Conservation (phyloP, 2,888 invertebrate species). For the Bugula neritina region DNA sequence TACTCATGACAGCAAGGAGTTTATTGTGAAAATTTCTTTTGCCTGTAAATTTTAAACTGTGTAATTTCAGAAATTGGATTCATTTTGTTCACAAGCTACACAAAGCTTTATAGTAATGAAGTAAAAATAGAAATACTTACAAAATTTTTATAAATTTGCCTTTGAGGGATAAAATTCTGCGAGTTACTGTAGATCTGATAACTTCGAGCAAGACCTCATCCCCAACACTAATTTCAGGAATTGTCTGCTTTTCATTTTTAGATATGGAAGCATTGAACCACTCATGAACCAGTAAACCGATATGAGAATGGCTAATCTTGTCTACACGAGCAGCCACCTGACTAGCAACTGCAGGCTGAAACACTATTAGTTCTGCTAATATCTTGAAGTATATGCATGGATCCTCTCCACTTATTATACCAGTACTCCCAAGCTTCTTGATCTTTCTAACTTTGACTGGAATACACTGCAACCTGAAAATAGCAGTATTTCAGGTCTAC, state of each 20-base stretch:
- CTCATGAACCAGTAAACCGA: slow-evolving; percentile 13
- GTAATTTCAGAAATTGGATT: too few relatives aligned
- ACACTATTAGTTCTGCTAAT: not conserved
- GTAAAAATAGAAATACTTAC: slow-evolving; percentile 7
- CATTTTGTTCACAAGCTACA: too few relatives aligned
- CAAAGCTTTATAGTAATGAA: too few relatives aligned
- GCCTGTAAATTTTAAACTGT: too few relatives aligned
- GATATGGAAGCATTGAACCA: slow-evolving; percentile 17
- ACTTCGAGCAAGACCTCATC: slow-evolving; percentile 15
- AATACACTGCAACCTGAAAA: slow-evolving; percentile 16
- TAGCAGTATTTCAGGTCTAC: too few relatives aligned
- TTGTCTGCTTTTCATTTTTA: not conserved
- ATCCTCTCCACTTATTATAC: slow-evolving; percentile 3
- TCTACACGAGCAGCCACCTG: not conserved
- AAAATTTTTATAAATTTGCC: slow-evolving; percentile 13
- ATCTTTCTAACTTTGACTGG: slow-evolving; percentile 4
- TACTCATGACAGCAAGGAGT: too few relatives aligned
- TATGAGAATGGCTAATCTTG: slow-evolving; percentile 8
- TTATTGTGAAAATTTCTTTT: too few relatives aligned
- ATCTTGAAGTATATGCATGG: slow-evolving; percentile 17
- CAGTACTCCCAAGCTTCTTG: not conserved
- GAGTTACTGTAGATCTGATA: not conserved
- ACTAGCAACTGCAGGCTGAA: not conserved
- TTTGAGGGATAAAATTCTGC: not conserved
- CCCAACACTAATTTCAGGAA: not conserved